Evolutionary conservation across 2,797 vertebrate species (phyloP), one percentile per base, ranked within the genome.

Genomic region (Parotocinclus haroldoi): DNA sequence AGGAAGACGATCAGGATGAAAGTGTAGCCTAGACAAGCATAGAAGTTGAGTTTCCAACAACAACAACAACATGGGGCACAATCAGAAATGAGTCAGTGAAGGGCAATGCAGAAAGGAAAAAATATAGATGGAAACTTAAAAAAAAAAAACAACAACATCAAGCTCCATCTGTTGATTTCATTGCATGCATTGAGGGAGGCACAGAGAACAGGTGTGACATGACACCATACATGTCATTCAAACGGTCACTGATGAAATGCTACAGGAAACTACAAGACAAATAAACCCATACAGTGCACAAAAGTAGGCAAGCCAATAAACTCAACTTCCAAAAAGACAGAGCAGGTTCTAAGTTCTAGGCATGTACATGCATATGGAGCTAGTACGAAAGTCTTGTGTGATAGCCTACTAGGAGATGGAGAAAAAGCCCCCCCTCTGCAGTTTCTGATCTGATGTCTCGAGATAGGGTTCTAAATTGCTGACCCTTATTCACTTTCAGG

Each of bases 261-360:
- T 66, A 4, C 73, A 62, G 39, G 9, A 62, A 27, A 48, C 38
- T 60, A 60, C 66, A 77, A 58, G 77, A 56, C 45, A 76, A 53
- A 79, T 64, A 53, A 76, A 76, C 53, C 4, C 63, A n/a, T 67
- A 66, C 63, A 74, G 74, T 67, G 62, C 77, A 9, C 71, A 77
- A n/a, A 77, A 53, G 1, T 61, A 0, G 55, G 59, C 49, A 75
- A 46, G 14, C 71, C 69, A 54, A 40, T 78, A 4, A 75, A 77
- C 45, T 69, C 66, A 49, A 58, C 19, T 54, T 16, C 50, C 0
- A 18, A 69, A 56, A 58, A 70, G 54, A 76, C 61, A 0, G 61
- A 76, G 44, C 9, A 76, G 8, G 0, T 69, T 61, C 39, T 76
- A 76, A 7, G 0, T 69, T 61, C 39, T 76, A 3, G 68, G 60